Evolutionary conservation across 2,888 invertebrate genomes (phyloP).

Genomic region (Drosophila paracracens): DNA sequence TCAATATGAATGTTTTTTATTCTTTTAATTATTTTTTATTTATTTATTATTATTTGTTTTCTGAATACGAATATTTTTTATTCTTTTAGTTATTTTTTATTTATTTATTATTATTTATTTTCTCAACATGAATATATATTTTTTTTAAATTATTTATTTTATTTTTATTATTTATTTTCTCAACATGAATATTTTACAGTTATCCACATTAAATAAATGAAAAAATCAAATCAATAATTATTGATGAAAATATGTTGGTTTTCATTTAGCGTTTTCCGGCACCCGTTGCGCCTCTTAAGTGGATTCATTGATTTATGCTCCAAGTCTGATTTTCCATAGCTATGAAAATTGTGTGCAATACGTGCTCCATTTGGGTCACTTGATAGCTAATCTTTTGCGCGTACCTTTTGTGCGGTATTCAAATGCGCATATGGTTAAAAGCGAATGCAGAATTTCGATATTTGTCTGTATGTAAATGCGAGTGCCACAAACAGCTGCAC

Average conservation of each 20-base stretch:
- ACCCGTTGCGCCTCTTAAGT: no score
- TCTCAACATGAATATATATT: no score
- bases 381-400: constrained; percentile 12
- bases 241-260: not conserved
- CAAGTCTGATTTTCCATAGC: not conserved
- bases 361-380: not conserved
- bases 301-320: not conserved
- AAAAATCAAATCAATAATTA: not conserved
- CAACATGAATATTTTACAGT: no score
- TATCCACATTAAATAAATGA: not conserved
- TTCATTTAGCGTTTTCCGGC: not conserved
- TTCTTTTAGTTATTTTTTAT: no score
- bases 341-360: not conserved
- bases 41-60: no score
- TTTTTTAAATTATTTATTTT: no score
- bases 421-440: constrained; percentile 50
- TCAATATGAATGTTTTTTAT: no score
- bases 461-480: not conserved
- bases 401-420: constrained; percentile 54
- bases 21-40: no score
- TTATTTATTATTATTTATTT: no score
- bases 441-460: constrained; percentile 2
- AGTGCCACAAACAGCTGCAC: not conserved
- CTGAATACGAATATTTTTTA: no score
- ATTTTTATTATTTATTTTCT: no score